Evolutionary conservation across 2,888 invertebrate species (phyloP).

Genomic region (Zaprionus obscuricornis): DNA sequence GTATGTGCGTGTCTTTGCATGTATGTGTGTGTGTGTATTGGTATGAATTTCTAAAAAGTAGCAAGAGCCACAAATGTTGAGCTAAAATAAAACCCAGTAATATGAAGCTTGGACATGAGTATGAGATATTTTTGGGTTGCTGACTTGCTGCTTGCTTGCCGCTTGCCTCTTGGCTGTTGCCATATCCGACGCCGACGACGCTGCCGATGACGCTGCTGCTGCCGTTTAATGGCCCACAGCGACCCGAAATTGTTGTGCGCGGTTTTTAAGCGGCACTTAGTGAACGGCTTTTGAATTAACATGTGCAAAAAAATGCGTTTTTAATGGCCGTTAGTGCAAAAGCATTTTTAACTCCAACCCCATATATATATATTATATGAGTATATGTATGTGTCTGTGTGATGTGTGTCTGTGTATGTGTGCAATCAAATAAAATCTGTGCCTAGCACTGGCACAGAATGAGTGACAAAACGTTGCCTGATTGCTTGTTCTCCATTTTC

Average conservation of each 20-base stretch:
- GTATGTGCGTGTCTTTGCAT: background rate
- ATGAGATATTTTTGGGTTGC: conserved; percentile 6
- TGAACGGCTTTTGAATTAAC: conserved; percentile 33
- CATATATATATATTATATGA: too few relatives aligned
- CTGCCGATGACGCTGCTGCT: conserved; percentile 6
- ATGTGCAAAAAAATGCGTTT: conserved; percentile 60
- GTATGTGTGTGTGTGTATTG: conserved; percentile 20
- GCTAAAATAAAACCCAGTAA: conserved; percentile 60
- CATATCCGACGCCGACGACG: too few relatives aligned
- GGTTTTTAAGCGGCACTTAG: conserved; percentile 54
- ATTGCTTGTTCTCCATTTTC: conserved; percentile 19
- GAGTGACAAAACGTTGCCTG: conserved; percentile 43
- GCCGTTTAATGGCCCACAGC: conserved; percentile 54
- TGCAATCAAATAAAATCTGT: conserved; percentile 35
- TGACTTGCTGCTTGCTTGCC: too few relatives aligned
- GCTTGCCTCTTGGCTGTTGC: too few relatives aligned
- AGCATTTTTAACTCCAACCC: conserved; percentile 36
- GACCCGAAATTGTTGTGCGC: conserved; percentile 46
- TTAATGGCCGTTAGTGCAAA: conserved; percentile 53
- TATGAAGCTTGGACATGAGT: conserved; percentile 41
- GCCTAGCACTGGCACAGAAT: conserved; percentile 12
- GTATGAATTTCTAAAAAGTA: conserved; percentile 66
- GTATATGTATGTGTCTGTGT: too few relatives aligned
- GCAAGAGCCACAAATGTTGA: conserved; percentile 27
- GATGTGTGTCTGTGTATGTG: conserved; percentile 9